Percentiles rank a stretch among this genome's conserved stretches.
Conservation (phyloP, 2,888 invertebrate genomes). For the Criorhina ranunculi region DNA sequence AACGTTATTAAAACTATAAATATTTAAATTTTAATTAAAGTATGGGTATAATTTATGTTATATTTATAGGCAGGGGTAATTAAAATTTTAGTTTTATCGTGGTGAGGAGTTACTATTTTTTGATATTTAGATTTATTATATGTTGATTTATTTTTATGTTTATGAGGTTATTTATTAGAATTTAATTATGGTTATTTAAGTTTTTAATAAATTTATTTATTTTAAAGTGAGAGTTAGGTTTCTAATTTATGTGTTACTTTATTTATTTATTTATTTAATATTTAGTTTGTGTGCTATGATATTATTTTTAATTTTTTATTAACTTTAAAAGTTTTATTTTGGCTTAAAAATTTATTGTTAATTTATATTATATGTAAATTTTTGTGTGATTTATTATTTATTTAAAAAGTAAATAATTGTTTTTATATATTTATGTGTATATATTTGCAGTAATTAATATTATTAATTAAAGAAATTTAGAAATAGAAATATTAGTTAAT, state of each 20-base stretch:
- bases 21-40: no score
- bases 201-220: slow-evolving; percentile 21
- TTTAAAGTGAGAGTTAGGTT: no score
- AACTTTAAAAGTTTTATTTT: slow-evolving; percentile 85
- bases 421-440: slow-evolving; percentile 42
- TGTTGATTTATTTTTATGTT: no score
- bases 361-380: slow-evolving; percentile 87
- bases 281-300: no score
- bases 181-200: slow-evolving; percentile 9
- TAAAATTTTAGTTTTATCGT: no score
- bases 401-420: slow-evolving; percentile 84
- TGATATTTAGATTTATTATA: no score
- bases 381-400: slow-evolving; percentile 84
- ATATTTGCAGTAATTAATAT: slow-evolving; percentile 85
- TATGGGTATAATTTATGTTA: no score
- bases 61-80: no score
- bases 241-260: no score
- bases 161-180: slow-evolving; percentile 1
- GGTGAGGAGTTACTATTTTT: no score
- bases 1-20: no score
- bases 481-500: slow-evolving; percentile 87
- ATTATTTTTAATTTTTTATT: slow-evolving; percentile 76
- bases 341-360: slow-evolving; percentile 85
- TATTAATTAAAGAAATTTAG: slow-evolving; percentile 87
- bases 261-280: slow-evolving; percentile 10